These are phyloP conservation scores for Graphium colonna DNA, from an alignment of 2,888 invertebrate genomes.

Conservation along the genomic window DNA sequence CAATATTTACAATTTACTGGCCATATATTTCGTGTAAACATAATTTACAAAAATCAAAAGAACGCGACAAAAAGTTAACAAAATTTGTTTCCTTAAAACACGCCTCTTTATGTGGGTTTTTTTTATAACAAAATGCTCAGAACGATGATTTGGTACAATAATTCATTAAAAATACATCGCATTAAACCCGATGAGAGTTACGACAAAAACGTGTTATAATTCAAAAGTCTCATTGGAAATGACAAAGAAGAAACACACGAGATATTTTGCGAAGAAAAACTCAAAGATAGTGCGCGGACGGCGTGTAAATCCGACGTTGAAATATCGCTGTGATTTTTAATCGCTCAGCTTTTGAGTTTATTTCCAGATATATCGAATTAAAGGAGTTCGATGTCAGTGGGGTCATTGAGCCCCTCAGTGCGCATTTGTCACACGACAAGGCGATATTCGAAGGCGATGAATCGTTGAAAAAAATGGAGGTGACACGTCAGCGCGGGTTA, in stretches of 20 bases:
- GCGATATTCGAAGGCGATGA: slow-evolving; percentile 39
- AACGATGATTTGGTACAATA: not conserved
- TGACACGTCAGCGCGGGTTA: slow-evolving; percentile 50
- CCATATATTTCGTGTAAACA: not conserved
- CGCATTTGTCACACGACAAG: slow-evolving; percentile 44
- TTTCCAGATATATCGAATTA: slow-evolving; percentile 45
- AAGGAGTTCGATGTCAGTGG: slow-evolving; percentile 38
- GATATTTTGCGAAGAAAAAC: slow-evolving; percentile 23
- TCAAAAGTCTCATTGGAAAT: slow-evolving; percentile 8
- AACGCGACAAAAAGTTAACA: not conserved
- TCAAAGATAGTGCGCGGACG: slow-evolving; percentile 35
- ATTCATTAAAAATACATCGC: not conserved
- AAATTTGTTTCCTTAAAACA: not conserved
- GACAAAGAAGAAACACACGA: slow-evolving; percentile 25
- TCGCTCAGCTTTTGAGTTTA: slow-evolving; percentile 45
- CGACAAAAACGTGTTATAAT: slow-evolving; percentile 5
- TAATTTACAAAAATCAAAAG: not conserved
- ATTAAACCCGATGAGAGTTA: slow-evolving; percentile 1
- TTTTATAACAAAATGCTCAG: not conserved
- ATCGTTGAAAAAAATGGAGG: slow-evolving; percentile 34
- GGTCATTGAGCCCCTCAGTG: slow-evolving; percentile 50
- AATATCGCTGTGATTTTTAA: slow-evolving; percentile 47
- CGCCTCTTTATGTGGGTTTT: not conserved
- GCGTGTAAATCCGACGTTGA: slow-evolving; percentile 49
- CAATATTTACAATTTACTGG: not conserved